Percentiles rank a stretch among this genome's conserved stretches.
Evolutionary conservation across 2,888 invertebrate species (phyloP).

Genomic region (Trissolcus brochymenae): DNA sequence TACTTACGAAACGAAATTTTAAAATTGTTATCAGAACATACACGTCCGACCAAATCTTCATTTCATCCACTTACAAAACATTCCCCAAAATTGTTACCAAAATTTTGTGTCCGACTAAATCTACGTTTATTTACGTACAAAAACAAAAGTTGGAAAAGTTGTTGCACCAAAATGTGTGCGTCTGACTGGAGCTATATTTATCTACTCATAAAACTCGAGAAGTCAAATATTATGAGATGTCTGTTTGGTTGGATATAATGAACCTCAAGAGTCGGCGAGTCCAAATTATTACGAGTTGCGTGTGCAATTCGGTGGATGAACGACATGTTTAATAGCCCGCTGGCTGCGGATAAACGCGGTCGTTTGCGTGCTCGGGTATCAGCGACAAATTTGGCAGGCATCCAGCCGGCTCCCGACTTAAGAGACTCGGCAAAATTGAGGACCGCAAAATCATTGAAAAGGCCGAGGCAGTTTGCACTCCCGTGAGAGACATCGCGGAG

Average conservation of each 20-base stretch:
- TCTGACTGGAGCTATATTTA: too few species aligned
- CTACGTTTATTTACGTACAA: too few species aligned
- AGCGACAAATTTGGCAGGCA: conserved; percentile 40
- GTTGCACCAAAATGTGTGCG: too few species aligned
- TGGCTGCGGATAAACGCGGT: conserved; percentile 17
- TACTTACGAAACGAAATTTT: too few species aligned
- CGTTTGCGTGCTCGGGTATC: conserved; percentile 14
- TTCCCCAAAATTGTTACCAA: too few species aligned
- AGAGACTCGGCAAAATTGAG: conserved; percentile 29
- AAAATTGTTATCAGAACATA: too few species aligned
- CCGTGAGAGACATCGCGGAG: conserved; percentile 39
- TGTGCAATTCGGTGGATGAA: conserved; percentile 26
- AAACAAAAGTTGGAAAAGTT: too few species aligned
- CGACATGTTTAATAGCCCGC: conserved; percentile 30
- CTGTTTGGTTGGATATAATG: conserved; percentile 12
- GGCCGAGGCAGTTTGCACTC: conserved; percentile 12
- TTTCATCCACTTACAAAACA: too few species aligned
- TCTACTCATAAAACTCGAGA: too few species aligned
- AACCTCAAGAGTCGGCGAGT: conserved; percentile 5
- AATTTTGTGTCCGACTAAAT: too few species aligned
- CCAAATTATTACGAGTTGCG: conserved; percentile 20
- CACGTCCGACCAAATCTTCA: too few species aligned
- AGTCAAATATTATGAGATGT: conserved; percentile 3
- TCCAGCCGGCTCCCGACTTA: conserved; percentile 33
- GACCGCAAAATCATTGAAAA: conserved; percentile 25